phyloP scores from a whole-genome alignment of 35 echinoderm and acorn worm species.

The Strongylocentrotus purpuratus region DNA sequence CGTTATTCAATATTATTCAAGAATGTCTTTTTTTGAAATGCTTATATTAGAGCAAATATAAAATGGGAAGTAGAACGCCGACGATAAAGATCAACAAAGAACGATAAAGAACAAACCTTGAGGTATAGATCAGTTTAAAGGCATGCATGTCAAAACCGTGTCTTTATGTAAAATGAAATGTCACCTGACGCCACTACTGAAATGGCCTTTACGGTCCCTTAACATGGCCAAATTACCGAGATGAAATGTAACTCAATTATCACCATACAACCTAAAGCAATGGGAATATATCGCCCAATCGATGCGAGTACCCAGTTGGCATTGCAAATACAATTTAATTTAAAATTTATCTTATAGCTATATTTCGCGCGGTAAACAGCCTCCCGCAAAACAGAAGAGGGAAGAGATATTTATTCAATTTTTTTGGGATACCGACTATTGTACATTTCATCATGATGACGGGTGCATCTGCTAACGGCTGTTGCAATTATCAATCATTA shows the following conservation, averaged over 20 bases:
- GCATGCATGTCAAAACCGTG: not conserved
- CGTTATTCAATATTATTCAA: too few species aligned
- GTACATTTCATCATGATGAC: not conserved
- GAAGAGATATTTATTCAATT: not conserved
- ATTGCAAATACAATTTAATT: not conserved
- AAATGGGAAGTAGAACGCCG: too few species aligned
- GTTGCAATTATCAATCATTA: constrained; percentile 12
- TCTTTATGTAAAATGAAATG: not conserved
- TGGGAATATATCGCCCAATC: not conserved
- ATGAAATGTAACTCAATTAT: constrained; percentile 12
- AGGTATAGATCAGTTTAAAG: not conserved
- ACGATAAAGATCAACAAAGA: too few species aligned
- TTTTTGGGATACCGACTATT: not conserved
- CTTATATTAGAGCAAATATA: too few species aligned
- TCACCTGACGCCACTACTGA: not conserved
- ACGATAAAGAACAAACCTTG: not conserved
- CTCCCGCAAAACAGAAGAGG: not conserved
- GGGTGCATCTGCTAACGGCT: not conserved
- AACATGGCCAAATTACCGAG: not conserved
- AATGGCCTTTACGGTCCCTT: not conserved
- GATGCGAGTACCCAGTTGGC: not conserved
- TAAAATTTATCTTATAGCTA: not conserved
- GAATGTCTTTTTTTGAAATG: too few species aligned
- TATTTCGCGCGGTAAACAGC: not conserved
- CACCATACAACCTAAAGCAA: not conserved